Conservation (phyloP, 2,113 vertebrate species). For the Damaliscus lunatus region DNA sequence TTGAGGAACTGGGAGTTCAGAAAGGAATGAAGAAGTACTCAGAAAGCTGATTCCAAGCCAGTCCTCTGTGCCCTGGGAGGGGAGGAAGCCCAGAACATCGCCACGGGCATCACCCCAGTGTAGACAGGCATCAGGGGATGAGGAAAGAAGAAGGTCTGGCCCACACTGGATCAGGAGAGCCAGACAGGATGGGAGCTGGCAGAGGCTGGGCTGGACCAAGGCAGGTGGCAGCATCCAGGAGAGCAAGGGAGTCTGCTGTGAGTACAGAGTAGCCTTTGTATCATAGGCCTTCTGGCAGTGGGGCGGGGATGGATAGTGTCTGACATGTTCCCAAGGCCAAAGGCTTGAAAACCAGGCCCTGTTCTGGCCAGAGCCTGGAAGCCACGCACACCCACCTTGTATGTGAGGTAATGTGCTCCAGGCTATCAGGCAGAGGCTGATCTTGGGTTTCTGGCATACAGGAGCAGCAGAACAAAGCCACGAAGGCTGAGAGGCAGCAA, state of each 20-base stretch:
- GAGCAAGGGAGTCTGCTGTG: not conserved
- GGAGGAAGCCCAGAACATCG: not conserved
- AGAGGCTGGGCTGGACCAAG: not conserved
- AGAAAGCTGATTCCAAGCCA: not conserved
- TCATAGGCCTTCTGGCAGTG: not conserved
- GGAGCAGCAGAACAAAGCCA: slow-evolving; percentile 74
- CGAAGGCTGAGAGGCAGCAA: slow-evolving; percentile 73
- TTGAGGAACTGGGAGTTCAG: not conserved
- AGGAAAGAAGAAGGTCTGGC: not conserved
- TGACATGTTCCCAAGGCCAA: not conserved
- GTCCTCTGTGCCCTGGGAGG: not conserved
- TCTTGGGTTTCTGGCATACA: slow-evolving; percentile 83
- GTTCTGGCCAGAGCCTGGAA: not conserved
- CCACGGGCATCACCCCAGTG: too few species aligned
- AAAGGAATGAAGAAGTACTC: not conserved
- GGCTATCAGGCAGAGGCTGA: slow-evolving; percentile 78
- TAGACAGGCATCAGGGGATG: not conserved
- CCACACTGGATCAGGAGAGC: not conserved
- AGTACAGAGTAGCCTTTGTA: not conserved
- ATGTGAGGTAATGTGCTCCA: not conserved
- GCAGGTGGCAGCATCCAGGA: not conserved
- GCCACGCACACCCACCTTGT: not conserved
- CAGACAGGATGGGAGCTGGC: not conserved
- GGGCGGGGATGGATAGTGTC: not conserved
- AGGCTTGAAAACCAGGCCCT: not conserved